Evolutionary conservation across 2,113 vertebrate species (phyloP).

Genomic region (Vulpes vulpes): DNA sequence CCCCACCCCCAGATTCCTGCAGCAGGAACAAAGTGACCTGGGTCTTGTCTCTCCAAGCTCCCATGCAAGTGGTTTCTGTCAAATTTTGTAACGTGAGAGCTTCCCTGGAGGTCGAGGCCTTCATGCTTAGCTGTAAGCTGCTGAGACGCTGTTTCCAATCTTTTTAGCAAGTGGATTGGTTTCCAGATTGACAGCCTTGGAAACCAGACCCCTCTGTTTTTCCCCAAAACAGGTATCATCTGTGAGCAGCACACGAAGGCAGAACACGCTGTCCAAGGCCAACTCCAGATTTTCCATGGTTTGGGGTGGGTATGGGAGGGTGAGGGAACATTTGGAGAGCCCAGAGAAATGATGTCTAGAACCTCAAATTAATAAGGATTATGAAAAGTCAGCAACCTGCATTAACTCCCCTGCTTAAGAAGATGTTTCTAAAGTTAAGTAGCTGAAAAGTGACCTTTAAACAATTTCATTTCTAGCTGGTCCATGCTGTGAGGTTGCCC

Average conservation of each 20-base stretch:
- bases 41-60: conserved; percentile 37
- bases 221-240: conserved; percentile 63
- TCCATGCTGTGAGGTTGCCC: not conserved
- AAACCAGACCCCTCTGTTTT: conserved; percentile 75
- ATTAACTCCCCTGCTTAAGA: not conserved
- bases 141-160: conserved; percentile 47
- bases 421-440: conserved; percentile 61
- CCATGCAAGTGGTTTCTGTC: conserved; percentile 40
- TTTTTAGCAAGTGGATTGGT: conserved; percentile 50
- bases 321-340: conserved; percentile 39
- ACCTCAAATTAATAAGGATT: conserved; percentile 34
- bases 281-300: conserved; percentile 47
- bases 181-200: conserved; percentile 61
- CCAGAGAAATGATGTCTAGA: conserved; percentile 23
- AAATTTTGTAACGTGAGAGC: conserved; percentile 74
- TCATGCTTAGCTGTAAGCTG: conserved; percentile 56
- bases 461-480: not conserved
- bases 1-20: conserved; percentile 15
- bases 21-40: conserved; percentile 71
- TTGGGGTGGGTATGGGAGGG: conserved; percentile 26
- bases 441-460: conserved; percentile 17
- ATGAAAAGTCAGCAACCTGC: not conserved
- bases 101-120: conserved; percentile 55
- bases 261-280: conserved; percentile 58
- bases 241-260: not conserved